phyloP scores from a whole-genome alignment of 2,797 vertebrate species.

The Brachyalestes nurse region DNA sequence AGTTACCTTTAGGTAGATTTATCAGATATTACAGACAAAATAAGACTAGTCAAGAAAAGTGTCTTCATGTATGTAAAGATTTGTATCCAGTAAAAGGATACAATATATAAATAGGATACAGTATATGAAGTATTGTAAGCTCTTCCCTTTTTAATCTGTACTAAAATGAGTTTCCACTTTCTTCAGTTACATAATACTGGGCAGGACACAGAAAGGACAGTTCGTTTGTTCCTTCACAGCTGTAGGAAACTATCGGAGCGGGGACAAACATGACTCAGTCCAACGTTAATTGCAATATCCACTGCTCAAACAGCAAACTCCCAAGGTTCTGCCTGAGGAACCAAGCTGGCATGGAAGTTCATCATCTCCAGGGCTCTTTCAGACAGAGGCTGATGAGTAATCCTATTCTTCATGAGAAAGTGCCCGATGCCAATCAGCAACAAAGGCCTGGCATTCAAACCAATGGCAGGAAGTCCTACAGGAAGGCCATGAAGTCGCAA shows the following conservation, averaged over 20 bases:
- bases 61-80: too few species aligned
- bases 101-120: too few species aligned
- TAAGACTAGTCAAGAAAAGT: not conserved
- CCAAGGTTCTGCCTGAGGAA: conserved; percentile 12
- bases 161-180: not conserved
- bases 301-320: conserved; percentile 13
- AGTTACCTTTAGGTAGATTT: not conserved
- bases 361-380: conserved; percentile 33
- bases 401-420: conserved; percentile 47
- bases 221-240: not conserved
- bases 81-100: too few species aligned
- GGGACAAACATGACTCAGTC: not conserved
- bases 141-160: too few species aligned
- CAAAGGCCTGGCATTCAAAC: conserved; percentile 60
- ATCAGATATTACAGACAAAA: not conserved
- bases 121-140: too few species aligned
- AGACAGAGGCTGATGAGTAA: conserved; percentile 43
- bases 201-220: not conserved
- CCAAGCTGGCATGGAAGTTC: conserved; percentile 23
- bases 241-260: not conserved
- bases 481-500: conserved; percentile 62
- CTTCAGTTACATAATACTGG: not conserved
- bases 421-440: conserved; percentile 45
- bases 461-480: conserved; percentile 71
- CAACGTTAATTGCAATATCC: not conserved